A percentile compares a stretch with the other conserved stretches of the same genome.
Evolutionary conservation across 1,140 invertebrate genomes (phyloP).

Genomic region (Leptopilina clavipes): DNA sequence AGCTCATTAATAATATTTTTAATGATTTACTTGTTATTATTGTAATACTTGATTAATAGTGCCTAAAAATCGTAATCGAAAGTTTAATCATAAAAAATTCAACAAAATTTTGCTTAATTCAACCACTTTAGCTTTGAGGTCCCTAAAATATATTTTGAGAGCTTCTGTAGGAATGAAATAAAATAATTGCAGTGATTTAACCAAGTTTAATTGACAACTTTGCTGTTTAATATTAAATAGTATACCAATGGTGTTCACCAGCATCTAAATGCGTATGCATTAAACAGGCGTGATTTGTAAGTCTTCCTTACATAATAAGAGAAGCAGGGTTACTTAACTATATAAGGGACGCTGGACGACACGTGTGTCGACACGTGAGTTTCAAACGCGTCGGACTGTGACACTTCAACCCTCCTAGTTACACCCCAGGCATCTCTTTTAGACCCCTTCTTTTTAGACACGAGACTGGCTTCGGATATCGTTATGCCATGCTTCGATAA

Average conservation of each 20-base stretch:
- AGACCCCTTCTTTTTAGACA: constrained; percentile 44
- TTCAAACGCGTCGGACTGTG: constrained; percentile 67
- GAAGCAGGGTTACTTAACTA: constrained; percentile 47
- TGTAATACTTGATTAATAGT: too few relatives aligned
- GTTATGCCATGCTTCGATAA: constrained; percentile 44
- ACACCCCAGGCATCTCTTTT: constrained; percentile 41
- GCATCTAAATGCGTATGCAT: constrained; percentile 50
- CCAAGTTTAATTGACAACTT: constrained; percentile 58
- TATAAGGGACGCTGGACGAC: constrained; percentile 52
- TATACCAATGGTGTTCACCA: constrained; percentile 42
- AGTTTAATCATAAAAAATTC: too few relatives aligned
- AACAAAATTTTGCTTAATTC: too few relatives aligned
- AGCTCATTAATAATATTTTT: too few relatives aligned
- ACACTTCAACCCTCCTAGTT: constrained; percentile 58
- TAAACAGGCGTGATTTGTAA: constrained; percentile 67
- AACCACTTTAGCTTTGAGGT: too few relatives aligned
- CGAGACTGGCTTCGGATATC: constrained; percentile 46
- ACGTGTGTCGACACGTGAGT: constrained; percentile 71
- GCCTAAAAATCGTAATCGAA: too few relatives aligned
- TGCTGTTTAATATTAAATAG: constrained; percentile 53
- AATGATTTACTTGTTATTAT: too few relatives aligned
- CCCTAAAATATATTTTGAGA: too few relatives aligned
- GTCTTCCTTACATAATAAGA: constrained; percentile 64
- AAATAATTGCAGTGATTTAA: too few relatives aligned
- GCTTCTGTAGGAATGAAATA: too few relatives aligned